Evolutionary conservation across 2,888 invertebrate genomes (phyloP), one percentile per base, ranked within the genome.

Genomic region (Melinaea menophilus): DNA sequence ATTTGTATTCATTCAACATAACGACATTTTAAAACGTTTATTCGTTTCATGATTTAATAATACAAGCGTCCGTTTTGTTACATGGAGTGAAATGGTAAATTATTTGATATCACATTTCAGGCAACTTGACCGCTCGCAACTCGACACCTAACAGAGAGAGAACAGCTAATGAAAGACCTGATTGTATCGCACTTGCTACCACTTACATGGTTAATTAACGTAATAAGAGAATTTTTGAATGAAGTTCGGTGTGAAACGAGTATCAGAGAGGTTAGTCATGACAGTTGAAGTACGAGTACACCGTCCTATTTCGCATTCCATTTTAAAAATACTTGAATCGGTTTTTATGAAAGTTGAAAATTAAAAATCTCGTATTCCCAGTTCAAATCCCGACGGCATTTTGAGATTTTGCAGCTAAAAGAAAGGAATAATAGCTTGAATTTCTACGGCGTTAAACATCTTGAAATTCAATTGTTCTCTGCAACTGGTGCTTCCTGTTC

Each of bases 291-390:
- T 41, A 41, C 9, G 11, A 3, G 9, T 9, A 35, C 5, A 35
- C 22, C 51, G 47, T 51, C 41, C 31, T 48, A 22, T 47, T 35
- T 58, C 13, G 77, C 51, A 78, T 78, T 81, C 79, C 83, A 82
- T 82, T 84, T 82, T 79, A 79, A 79, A 81, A 79, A 80, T 81
- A 83, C 79, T 79, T 80, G 75, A 73, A 78, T 75, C 78, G 68
- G 71, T 71, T 68, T 70, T 65, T 63, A 65, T 64, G 68, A 70
- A 75, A 66, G 68, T 68, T 72, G 75, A 71, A 84, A 80, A 81
- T 79, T 81, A 80, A 81, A 74, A 81, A 79, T 72, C 75, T 76
- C 72, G 73, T 79, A 81, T 79, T 75, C 75, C 64, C 69, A 66
- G 71, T 73, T 73, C 70, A 75, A 77, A 72, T 76, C 76, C 74